Evolutionary conservation across 2,113 vertebrate species (phyloP).

Genomic region (Ceyx melanurus): DNA sequence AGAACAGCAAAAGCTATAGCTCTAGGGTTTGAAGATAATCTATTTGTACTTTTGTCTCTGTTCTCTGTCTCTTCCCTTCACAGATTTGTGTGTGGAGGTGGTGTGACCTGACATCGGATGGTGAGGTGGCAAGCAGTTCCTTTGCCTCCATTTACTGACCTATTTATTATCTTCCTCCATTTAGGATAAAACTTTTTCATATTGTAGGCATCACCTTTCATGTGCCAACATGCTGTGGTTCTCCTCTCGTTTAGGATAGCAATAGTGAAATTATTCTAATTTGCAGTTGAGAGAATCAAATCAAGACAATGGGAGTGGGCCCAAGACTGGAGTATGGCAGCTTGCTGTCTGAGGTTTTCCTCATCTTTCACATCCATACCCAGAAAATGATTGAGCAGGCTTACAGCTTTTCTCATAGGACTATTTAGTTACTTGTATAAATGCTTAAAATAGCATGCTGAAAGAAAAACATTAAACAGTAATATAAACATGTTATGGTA

Average conservation of each 20-base stretch:
- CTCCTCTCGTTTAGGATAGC: not conserved
- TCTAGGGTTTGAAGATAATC: not conserved
- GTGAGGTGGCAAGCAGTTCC: not conserved
- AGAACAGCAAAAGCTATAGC: not conserved
- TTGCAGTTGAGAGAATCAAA: not conserved
- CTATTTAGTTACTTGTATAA: not conserved
- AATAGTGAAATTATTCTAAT: not conserved
- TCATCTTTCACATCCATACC: not conserved
- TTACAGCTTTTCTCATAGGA: not conserved
- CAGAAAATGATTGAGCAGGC: not conserved
- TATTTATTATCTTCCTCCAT: not conserved
- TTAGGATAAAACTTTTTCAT: not conserved
- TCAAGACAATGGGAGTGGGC: not conserved
- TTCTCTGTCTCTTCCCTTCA: not conserved
- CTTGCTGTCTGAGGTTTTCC: not conserved
- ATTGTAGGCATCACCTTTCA: not conserved
- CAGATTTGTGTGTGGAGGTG: not conserved
- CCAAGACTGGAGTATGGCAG: not conserved
- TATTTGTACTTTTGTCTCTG: not conserved
- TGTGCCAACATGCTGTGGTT: not conserved
- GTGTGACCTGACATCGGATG: not conserved
- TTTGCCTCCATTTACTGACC: not conserved
- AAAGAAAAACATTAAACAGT: not conserved
- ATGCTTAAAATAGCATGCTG: not conserved
- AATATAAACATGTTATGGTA: not conserved